These are phyloP conservation scores for Andrena camellia DNA, from an alignment of 2,888 invertebrate genomes.

Conservation along the genomic window DNA sequence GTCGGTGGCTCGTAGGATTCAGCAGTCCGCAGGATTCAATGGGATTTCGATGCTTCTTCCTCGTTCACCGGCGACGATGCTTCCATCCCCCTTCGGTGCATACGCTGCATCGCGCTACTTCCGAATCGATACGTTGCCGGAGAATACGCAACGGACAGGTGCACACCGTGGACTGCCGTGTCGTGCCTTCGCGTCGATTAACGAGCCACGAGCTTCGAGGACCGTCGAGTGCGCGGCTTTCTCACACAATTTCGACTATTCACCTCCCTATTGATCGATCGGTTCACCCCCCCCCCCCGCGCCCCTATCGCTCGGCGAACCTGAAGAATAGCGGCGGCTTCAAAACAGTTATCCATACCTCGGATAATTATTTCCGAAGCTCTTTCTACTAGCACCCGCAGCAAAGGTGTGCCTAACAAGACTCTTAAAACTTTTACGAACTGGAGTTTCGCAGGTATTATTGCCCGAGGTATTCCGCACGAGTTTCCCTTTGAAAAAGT, in stretches of 20 bases:
- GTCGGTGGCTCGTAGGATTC: constrained; percentile 12
- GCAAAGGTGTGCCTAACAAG: neutral
- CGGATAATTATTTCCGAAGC: constrained; percentile 13
- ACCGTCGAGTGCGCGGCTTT: neutral
- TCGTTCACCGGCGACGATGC: constrained; percentile 26
- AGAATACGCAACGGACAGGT: constrained; percentile 50
- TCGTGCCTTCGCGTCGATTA: constrained; percentile 2
- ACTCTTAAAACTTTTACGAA: neutral
- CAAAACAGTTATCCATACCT: neutral
- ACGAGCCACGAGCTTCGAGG: neutral
- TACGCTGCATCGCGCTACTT: constrained; percentile 35
- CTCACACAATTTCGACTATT: neutral
- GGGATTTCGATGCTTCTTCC: constrained; percentile 22
- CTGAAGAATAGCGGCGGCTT: neutral
- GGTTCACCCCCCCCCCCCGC: too few species aligned
- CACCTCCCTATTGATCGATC: neutral
- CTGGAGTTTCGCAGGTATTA: neutral
- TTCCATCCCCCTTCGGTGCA: constrained; percentile 46
- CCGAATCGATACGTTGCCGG: constrained; percentile 63
- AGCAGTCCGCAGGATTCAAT: constrained; percentile 11
- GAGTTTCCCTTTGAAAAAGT: too few species aligned
- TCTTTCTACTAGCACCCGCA: neutral
- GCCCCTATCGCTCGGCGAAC: neutral
- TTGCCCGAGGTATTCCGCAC: too few species aligned
- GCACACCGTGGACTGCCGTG: constrained; percentile 23